These are phyloP conservation scores for Epiblema foenella DNA, from an alignment of 2,888 invertebrate genomes.

Conservation along the genomic window DNA sequence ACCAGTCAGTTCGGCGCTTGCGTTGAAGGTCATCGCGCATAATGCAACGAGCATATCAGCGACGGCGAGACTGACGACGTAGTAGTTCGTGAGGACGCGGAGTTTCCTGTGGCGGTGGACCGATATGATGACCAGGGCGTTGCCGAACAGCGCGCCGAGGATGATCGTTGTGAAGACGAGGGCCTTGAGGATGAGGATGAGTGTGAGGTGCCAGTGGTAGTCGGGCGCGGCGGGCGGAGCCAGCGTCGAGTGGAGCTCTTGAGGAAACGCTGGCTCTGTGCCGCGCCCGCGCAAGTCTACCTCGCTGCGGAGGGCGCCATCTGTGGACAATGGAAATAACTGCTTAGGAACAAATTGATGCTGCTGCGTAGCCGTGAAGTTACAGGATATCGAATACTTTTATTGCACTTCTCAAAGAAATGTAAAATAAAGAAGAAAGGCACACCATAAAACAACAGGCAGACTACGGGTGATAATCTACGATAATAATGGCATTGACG, in stretches of 20 bases:
- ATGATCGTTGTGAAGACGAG: slow-evolving; percentile 94
- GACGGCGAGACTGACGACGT: slow-evolving; percentile 96
- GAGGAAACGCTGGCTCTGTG: slow-evolving; percentile 78
- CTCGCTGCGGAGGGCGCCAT: slow-evolving; percentile 75
- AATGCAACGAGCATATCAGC: slow-evolving; percentile 97
- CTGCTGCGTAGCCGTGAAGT: no score
- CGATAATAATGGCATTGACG: no score
- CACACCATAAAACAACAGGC: no score
- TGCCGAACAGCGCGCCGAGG: slow-evolving; percentile 94
- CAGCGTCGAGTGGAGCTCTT: slow-evolving; percentile 79
- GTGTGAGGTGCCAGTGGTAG: slow-evolving; percentile 72
- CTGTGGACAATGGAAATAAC: slow-evolving; percentile 58
- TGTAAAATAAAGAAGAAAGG: no score
- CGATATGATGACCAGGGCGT: slow-evolving; percentile 94
- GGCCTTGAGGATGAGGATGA: slow-evolving; percentile 88
- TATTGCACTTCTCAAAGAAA: no score
- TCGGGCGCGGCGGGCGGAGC: slow-evolving; percentile 80
- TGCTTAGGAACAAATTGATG: no score
- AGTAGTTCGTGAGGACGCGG: slow-evolving; percentile 96
- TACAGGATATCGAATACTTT: no score
- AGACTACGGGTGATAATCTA: no score
- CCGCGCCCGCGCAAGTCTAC: slow-evolving; percentile 82
- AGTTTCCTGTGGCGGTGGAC: slow-evolving; percentile 92
- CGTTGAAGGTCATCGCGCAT: slow-evolving; percentile 97
- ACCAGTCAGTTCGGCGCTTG: slow-evolving; percentile 92